A percentile compares a stretch with the other conserved stretches of the same genome.
phyloP scores from a whole-genome alignment of 2,113 vertebrate species.

The Helogale parvula region DNA sequence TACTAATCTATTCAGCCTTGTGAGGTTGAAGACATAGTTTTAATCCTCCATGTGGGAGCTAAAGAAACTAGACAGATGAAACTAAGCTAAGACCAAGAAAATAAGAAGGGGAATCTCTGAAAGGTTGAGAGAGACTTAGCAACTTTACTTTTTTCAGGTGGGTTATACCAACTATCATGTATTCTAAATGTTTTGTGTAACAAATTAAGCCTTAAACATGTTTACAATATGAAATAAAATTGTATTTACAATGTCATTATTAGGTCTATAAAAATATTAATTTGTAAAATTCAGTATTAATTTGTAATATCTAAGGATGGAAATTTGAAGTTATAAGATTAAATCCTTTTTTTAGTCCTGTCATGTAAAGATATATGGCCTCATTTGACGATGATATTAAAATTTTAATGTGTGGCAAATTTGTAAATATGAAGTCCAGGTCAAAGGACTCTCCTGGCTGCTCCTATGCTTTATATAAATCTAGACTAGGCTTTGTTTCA shows the following conservation, averaged over 20 bases:
- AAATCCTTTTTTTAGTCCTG: background rate
- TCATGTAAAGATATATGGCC: background rate
- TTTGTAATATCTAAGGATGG: background rate
- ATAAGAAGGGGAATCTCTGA: background rate
- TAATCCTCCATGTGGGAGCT: background rate
- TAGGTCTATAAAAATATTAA: background rate
- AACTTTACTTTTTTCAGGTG: background rate
- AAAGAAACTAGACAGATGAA: constrained; percentile 1
- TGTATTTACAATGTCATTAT: background rate
- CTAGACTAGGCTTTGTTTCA: background rate
- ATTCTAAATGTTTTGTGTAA: constrained; percentile 23
- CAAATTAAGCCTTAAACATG: constrained; percentile 26
- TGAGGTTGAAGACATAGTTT: background rate
- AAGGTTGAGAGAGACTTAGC: background rate
- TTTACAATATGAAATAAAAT: constrained; percentile 55
- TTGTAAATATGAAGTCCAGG: background rate
- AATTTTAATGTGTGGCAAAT: background rate
- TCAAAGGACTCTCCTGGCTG: background rate
- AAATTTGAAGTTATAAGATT: constrained; percentile 36
- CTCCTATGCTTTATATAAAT: background rate
- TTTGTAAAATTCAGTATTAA: background rate
- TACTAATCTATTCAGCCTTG: background rate
- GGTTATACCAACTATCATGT: background rate
- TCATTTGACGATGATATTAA: background rate
- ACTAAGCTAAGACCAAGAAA: background rate